These are phyloP conservation scores for Metopolophium dirhodum DNA, from an alignment of 1,140 invertebrate species.

Conservation along the genomic window DNA sequence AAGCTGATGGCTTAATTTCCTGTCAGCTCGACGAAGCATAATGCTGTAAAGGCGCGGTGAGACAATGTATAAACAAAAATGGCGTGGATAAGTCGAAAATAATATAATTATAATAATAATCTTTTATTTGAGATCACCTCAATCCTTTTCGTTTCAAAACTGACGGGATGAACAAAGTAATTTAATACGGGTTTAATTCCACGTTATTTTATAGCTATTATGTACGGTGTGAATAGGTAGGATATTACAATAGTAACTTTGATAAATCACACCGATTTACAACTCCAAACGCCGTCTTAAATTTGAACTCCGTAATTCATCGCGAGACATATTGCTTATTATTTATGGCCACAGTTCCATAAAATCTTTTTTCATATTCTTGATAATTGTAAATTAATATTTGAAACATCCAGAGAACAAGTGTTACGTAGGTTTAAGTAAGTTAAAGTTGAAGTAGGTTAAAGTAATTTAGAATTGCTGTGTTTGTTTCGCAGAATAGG, in stretches of 20 bases:
- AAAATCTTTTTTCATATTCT: background rate
- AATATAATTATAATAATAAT: slow-evolving; percentile 10
- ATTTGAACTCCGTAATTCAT: background rate
- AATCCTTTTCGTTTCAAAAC: background rate
- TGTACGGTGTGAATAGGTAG: background rate
- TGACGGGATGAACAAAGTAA: slow-evolving; percentile 11
- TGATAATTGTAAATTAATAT: background rate
- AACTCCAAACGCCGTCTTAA: background rate
- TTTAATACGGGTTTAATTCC: background rate
- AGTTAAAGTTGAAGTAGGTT: too few relatives aligned
- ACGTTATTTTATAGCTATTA: background rate
- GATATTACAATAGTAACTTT: background rate
- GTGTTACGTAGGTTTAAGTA: background rate
- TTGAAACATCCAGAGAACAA: background rate
- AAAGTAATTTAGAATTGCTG: background rate
- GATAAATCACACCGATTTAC: slow-evolving; percentile 31
- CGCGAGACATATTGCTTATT: background rate
- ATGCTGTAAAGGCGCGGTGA: background rate
- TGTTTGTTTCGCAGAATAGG: background rate
- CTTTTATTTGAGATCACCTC: background rate
- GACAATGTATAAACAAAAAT: background rate
- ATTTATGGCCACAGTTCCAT: background rate
- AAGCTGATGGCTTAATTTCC: slow-evolving; percentile 19
- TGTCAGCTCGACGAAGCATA: background rate
- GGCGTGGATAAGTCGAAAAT: background rate